phyloP scores from a whole-genome alignment of 1,140 invertebrate genomes.

The Zaprionus tsacasi region DNA sequence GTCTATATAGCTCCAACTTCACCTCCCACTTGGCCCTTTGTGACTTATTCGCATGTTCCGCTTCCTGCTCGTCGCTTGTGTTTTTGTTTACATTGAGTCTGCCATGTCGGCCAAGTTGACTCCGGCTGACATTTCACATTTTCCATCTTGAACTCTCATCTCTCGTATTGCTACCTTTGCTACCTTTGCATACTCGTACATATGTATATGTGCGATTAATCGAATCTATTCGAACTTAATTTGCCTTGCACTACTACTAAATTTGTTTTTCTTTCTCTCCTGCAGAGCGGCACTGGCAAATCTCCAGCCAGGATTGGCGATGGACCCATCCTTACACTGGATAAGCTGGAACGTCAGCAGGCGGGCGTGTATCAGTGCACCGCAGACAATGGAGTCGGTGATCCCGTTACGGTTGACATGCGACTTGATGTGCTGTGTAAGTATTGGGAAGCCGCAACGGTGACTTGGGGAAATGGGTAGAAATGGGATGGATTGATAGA shows the following conservation, averaged over 20 bases:
- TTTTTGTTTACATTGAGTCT: slow-evolving; percentile 62
- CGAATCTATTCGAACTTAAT: slow-evolving; percentile 45
- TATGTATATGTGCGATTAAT: slow-evolving; percentile 42
- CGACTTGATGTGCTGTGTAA: slow-evolving; percentile 88
- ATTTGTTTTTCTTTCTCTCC: not conserved
- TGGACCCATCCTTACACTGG: slow-evolving; percentile 88
- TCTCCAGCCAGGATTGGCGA: slow-evolving; percentile 85
- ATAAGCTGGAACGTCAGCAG: slow-evolving; percentile 87
- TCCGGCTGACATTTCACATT: slow-evolving; percentile 56
- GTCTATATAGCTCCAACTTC: not conserved
- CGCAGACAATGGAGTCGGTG: slow-evolving; percentile 89
- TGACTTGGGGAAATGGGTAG: no score
- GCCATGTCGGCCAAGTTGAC: slow-evolving; percentile 63
- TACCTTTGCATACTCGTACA: not conserved
- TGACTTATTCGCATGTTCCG: slow-evolving; percentile 40
- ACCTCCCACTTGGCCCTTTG: slow-evolving; percentile 47
- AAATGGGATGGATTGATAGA: no score
- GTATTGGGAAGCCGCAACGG: slow-evolving; percentile 56
- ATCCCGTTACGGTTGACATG: slow-evolving; percentile 87
- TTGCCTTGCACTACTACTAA: not conserved
- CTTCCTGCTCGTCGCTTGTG: slow-evolving; percentile 39
- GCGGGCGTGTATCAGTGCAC: slow-evolving; percentile 89
- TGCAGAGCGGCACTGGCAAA: slow-evolving; percentile 79
- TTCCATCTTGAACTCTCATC: slow-evolving; percentile 55
- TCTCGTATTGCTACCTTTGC: slow-evolving; percentile 1